Evolutionary conservation across 1,140 invertebrate species (phyloP).

Genomic region (Drosophila truncata): DNA sequence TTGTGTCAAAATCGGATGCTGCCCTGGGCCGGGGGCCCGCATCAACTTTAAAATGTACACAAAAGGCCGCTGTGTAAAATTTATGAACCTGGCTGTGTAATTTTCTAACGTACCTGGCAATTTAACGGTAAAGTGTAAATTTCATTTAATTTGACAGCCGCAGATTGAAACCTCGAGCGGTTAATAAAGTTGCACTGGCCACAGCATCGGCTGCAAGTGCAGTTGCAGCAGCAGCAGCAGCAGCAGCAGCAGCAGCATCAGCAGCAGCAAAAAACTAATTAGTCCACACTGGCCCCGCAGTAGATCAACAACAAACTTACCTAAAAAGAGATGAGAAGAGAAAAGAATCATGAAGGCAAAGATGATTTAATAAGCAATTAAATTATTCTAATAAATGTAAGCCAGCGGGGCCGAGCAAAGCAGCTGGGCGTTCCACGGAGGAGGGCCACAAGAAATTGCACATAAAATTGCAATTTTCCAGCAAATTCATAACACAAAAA

Average conservation of each 20-base stretch:
- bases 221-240: slow-evolving; percentile 2
- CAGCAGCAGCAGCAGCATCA: slow-evolving; percentile 19
- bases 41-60: slow-evolving; percentile 64
- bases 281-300: slow-evolving; percentile 38
- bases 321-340: slow-evolving; percentile 57
- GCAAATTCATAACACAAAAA: slow-evolving; percentile 72
- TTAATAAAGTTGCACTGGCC: slow-evolving; percentile 64
- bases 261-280: slow-evolving; percentile 50
- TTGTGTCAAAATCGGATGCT: slow-evolving; percentile 78
- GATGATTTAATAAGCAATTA: slow-evolving; percentile 82
- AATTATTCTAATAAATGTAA: slow-evolving; percentile 78
- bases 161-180: slow-evolving; percentile 48
- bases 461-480: slow-evolving; percentile 83
- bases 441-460: slow-evolving; percentile 67
- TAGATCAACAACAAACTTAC: slow-evolving; percentile 63
- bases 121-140: slow-evolving; percentile 84
- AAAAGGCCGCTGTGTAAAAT: slow-evolving; percentile 54
- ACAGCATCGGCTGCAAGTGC: slow-evolving; percentile 16
- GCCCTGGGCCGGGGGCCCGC: slow-evolving; percentile 14
- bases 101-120: slow-evolving; percentile 76
- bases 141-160: slow-evolving; percentile 80
- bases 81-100: slow-evolving; percentile 56
- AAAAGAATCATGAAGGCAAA: slow-evolving; percentile 47
- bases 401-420: slow-evolving; percentile 39
- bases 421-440: slow-evolving; percentile 17